Percentiles rank a stretch among this genome's conserved stretches.
phyloP scores from a whole-genome alignment of 1,140 invertebrate genomes.

The Maniola jurtina region DNA sequence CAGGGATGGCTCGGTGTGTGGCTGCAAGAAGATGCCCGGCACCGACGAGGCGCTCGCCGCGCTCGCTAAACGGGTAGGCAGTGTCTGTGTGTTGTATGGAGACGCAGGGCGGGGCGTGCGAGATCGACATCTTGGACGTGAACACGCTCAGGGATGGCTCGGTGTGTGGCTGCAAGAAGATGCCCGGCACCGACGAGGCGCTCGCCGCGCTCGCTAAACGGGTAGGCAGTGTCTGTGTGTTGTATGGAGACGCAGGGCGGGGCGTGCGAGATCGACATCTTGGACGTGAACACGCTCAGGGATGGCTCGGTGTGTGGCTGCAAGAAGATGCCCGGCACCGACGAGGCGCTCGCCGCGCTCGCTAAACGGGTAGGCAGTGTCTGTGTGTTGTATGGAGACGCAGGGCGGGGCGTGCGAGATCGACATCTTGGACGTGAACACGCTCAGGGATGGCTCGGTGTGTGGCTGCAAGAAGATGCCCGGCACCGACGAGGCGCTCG shows the following conservation, averaged over 20 bases:
- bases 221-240: slow-evolving; percentile 25
- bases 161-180: slow-evolving; percentile 25
- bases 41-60: slow-evolving; percentile 2
- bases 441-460: slow-evolving; percentile 29
- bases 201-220: slow-evolving; percentile 25
- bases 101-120: slow-evolving; percentile 30
- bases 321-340: background rate
- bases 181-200: background rate
- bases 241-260: slow-evolving; percentile 25
- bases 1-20: slow-evolving; percentile 28
- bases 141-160: slow-evolving; percentile 26
- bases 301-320: slow-evolving; percentile 33
- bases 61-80: slow-evolving; percentile 33
- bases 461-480: slow-evolving; percentile 19
- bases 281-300: slow-evolving; percentile 33
- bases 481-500: background rate
- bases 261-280: slow-evolving; percentile 34
- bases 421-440: slow-evolving; percentile 35
- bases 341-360: slow-evolving; percentile 17
- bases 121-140: slow-evolving; percentile 39
- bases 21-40: slow-evolving; percentile 5
- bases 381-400: slow-evolving; percentile 17
- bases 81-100: slow-evolving; percentile 3
- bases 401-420: slow-evolving; percentile 32
- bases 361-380: slow-evolving; percentile 29